Evolutionary conservation across 2,888 invertebrate species (phyloP), one percentile per base, ranked within the genome.

Genomic region (Eupsilia transversa): DNA sequence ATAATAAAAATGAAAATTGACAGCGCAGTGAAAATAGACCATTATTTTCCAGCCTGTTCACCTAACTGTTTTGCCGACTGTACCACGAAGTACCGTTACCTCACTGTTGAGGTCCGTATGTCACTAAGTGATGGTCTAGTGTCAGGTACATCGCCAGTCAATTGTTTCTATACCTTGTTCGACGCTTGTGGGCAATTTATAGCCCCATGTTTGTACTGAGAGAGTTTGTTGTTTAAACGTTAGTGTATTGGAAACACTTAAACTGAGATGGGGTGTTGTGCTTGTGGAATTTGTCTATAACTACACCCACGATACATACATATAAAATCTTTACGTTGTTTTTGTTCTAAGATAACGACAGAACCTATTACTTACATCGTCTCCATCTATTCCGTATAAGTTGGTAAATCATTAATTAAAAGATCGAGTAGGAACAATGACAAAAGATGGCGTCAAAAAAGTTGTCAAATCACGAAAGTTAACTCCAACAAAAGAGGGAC

Each of bases 81-180:
- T 77, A 63, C 77, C 10, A 20, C 56, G 43, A 35, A 63, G 80
- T 61, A 77, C 87, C 84, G 87, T 86, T 87, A 86, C 70, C 66
- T 76, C 67, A 73, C 66, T 75, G 86, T 72, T 82, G 59, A 77
- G 74, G 76, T 84, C 77, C 84, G 66, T 86, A 77, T 86, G 85
- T 80, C 86, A 83, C 71, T 79, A 72, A 80, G 61, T 80, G 83
- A 82, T 72, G 68, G 83, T 30, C 49, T 56, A 70, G 75, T 79
- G 78, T 74, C 77, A 49, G 64, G 43, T 49, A 72, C 78, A 71
- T 73, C 56, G 74, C 60, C 20, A 57, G 64, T 68, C 81, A 71
- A 82, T 82, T 82, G 81, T 82, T 78, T 60, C 78, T 46, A 52
- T 49, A 52, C 60, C 80, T 52, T 69, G 81, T 68, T 64, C 80